Conservation (phyloP, 1,140 invertebrate genomes). For the Tribolium madens region DNA sequence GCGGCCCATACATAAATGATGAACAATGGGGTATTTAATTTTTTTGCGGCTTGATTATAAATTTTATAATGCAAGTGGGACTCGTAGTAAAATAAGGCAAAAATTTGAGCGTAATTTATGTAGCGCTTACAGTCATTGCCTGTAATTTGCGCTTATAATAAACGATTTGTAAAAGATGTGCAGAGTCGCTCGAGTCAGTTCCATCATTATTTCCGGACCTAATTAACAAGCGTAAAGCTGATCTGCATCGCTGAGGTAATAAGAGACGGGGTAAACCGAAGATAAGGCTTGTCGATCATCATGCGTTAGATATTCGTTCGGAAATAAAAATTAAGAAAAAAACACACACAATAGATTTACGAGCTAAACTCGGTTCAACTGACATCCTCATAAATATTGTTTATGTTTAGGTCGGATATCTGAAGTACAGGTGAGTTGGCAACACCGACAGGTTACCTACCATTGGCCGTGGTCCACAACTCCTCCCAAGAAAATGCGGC, state of each 20-base stretch:
- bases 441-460: constrained; percentile 57
- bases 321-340: constrained; percentile 50
- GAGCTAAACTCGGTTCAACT: constrained; percentile 60
- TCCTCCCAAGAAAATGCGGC: constrained; percentile 59
- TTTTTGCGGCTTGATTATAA: not conserved
- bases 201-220: not conserved
- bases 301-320: constrained; percentile 39
- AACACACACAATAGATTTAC: constrained; percentile 62
- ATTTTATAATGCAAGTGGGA: constrained; percentile 20
- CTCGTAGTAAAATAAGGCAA: constrained; percentile 15
- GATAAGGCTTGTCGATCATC: not conserved
- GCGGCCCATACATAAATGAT: too few relatives aligned
- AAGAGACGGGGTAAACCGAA: too few relatives aligned
- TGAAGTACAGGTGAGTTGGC: constrained; percentile 57
- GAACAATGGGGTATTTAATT: too few relatives aligned
- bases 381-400: constrained; percentile 64
- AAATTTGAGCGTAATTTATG: constrained; percentile 27
- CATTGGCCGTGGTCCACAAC: constrained; percentile 58
- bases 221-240: not conserved
- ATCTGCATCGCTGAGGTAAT: too few relatives aligned
- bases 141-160: constrained; percentile 31
- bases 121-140: constrained; percentile 29
- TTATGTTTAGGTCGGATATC: constrained; percentile 61
- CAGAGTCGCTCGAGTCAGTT: not conserved
- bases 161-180: not conserved